Conservation (phyloP, 1,140 invertebrate genomes). For the Dinoponera quadriceps region DNA sequence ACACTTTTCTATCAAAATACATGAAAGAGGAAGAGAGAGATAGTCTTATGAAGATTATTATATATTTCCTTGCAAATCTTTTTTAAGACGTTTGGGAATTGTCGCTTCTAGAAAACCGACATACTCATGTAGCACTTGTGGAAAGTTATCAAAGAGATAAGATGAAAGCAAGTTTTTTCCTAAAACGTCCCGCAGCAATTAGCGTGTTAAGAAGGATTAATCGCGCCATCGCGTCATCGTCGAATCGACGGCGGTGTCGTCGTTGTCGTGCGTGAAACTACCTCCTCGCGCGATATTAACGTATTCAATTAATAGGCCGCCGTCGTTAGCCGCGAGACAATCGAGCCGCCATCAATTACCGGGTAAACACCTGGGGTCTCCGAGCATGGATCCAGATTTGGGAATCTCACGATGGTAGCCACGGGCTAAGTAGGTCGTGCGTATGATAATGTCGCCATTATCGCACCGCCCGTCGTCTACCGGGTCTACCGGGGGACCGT, state of each 20-base stretch:
- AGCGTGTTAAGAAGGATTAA: not conserved
- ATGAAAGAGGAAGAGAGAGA: no score
- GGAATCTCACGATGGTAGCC: constrained; percentile 64
- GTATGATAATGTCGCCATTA: constrained; percentile 83
- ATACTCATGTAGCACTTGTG: no score
- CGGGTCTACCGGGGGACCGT: constrained; percentile 75
- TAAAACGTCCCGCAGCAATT: no score
- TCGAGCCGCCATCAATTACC: constrained; percentile 25
- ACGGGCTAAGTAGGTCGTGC: constrained; percentile 81
- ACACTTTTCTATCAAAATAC: no score
- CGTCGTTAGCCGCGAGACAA: constrained; percentile 6
- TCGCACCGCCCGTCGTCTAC: constrained; percentile 68
- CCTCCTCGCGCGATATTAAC: constrained; percentile 39
- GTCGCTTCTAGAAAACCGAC: no score
- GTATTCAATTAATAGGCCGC: constrained; percentile 37
- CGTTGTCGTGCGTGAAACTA: not conserved
- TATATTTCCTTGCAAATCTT: no score
- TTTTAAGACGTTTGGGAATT: no score
- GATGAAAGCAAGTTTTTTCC: no score
- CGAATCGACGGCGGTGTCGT: not conserved
- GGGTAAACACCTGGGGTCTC: constrained; percentile 71
- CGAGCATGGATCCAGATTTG: constrained; percentile 66
- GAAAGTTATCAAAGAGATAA: no score
- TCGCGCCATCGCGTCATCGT: not conserved
- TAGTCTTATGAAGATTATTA: no score